phyloP scores from a whole-genome alignment of 2,797 vertebrate species.

The Jordanella pulchra region DNA sequence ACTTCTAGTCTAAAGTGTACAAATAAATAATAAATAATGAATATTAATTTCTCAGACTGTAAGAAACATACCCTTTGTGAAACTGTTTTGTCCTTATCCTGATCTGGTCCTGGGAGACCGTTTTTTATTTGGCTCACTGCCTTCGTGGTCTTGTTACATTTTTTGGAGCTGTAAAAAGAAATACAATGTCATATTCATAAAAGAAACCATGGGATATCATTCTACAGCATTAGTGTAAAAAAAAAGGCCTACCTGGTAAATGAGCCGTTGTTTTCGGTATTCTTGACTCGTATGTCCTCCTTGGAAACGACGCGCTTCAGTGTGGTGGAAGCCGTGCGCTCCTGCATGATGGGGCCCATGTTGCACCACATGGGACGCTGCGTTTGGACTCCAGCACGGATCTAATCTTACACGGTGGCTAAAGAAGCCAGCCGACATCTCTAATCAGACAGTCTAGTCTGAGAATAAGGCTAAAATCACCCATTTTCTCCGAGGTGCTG shows the following conservation, averaged over 20 bases:
- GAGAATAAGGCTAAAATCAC: conserved; percentile 56
- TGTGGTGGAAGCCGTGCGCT: conserved; percentile 76
- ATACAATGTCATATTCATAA: background rate
- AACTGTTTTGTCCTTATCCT: conserved; percentile 71
- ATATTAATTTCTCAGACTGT: background rate
- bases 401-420: conserved; percentile 54
- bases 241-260: conserved; percentile 68
- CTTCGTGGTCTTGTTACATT: conserved; percentile 79
- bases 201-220: background rate
- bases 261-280: conserved; percentile 74
- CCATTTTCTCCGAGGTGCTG: conserved; percentile 69
- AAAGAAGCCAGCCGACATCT: conserved; percentile 69
- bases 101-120: conserved; percentile 65
- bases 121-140: conserved; percentile 68
- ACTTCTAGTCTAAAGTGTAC: background rate
- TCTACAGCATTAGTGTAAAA: background rate
- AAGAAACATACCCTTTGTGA: conserved; percentile 63
- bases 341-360: conserved; percentile 86
- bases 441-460: conserved; percentile 57
- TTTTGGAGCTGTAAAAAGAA: conserved; percentile 77
- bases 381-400: conserved; percentile 39
- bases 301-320: conserved; percentile 78
- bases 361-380: conserved; percentile 52
- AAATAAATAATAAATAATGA: background rate
- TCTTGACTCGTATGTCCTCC: conserved; percentile 80